Evolutionary conservation across 2,113 vertebrate genomes (phyloP), one percentile per base, ranked within the genome.

Genomic region (Calidris pygmaea): DNA sequence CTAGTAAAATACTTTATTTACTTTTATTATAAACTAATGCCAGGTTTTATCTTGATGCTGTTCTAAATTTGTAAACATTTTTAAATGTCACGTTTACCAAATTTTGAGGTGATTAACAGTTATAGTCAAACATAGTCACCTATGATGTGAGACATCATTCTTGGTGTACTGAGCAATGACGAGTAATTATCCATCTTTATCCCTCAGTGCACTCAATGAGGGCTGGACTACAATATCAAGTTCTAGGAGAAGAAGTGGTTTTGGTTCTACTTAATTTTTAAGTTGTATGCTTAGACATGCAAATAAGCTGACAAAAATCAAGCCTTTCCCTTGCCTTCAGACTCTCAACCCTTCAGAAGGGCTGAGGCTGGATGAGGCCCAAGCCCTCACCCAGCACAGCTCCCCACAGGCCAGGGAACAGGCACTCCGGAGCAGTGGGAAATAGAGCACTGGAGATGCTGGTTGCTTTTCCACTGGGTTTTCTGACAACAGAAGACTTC

Each of bases 351-450:
- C 9, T 84, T 56, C 56, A 30, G n/a, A 68, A 45, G 0, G 0
- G 14, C 1, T 65, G 19, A 84, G 32, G 32, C 14, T 67, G 37
- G 53, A 87, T 55, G 39, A 77, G 4, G 13, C 45, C 35, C 63
- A 84, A 81, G 45, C 7, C 47, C 53, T 15, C 7, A 70, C 2
- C 27, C 63, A 68, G 53, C 7, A 34, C 0, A 45, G 43, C n/a
- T 48, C 39, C 8, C 26, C 2, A 4, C 1, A 72, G 1, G 1
- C 34, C 48, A 24, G 7, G n/a, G 21, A 80, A 85, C 4, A 43
- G 23, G 55, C 1, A 0, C n/a, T 37, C 35, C 1, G 1, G 32
- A 68, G 67, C 20, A 41, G 35, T 16, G 35, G 10, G 35, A 65
- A 89, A 52, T 0, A 32, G 34, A 37, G 26, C 12, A 10, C 30